Percentiles rank a stretch among this genome's conserved stretches.
These are phyloP conservation scores for Pachyrhynchus sulphureomaculatus DNA, from an alignment of 1,140 invertebrate species.

Conservation along the genomic window DNA sequence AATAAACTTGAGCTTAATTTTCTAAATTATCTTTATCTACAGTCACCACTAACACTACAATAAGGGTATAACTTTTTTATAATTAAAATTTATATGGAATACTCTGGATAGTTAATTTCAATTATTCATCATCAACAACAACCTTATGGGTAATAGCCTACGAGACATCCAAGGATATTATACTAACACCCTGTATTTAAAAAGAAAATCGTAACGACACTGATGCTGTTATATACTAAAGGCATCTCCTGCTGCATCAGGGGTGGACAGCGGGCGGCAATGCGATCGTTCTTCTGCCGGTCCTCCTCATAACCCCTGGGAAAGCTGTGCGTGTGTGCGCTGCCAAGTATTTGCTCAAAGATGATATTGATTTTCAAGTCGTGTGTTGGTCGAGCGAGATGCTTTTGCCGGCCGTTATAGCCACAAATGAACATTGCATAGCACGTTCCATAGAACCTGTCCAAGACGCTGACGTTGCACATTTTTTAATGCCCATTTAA, in stretches of 20 bases:
- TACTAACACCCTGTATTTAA: too few relatives aligned
- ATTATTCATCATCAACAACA: too few relatives aligned
- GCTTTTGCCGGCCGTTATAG: slow-evolving; percentile 28
- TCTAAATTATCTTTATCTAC: too few relatives aligned
- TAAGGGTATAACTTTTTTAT: too few relatives aligned
- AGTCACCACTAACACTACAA: too few relatives aligned
- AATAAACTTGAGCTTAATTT: too few relatives aligned
- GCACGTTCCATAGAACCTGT: neutral
- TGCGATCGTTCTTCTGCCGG: slow-evolving; percentile 10
- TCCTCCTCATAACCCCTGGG: slow-evolving; percentile 37
- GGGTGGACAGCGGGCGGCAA: slow-evolving; percentile 14
- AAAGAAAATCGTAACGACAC: too few relatives aligned
- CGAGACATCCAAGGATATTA: too few relatives aligned
- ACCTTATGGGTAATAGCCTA: too few relatives aligned
- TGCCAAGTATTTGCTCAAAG: slow-evolving; percentile 52
- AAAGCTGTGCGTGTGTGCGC: slow-evolving; percentile 50
- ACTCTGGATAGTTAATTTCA: too few relatives aligned
- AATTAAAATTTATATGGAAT: too few relatives aligned
- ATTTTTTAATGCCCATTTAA: slow-evolving; percentile 14
- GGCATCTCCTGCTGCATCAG: slow-evolving; percentile 12
- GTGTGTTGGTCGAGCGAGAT: slow-evolving; percentile 40
- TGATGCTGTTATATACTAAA: neutral
- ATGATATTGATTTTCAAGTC: slow-evolving; percentile 53
- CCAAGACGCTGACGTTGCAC: slow-evolving; percentile 16
- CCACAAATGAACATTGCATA: slow-evolving; percentile 23